These are phyloP conservation scores for Nibea albiflora DNA, from an alignment of 2,113 vertebrate species.

Conservation along the genomic window DNA sequence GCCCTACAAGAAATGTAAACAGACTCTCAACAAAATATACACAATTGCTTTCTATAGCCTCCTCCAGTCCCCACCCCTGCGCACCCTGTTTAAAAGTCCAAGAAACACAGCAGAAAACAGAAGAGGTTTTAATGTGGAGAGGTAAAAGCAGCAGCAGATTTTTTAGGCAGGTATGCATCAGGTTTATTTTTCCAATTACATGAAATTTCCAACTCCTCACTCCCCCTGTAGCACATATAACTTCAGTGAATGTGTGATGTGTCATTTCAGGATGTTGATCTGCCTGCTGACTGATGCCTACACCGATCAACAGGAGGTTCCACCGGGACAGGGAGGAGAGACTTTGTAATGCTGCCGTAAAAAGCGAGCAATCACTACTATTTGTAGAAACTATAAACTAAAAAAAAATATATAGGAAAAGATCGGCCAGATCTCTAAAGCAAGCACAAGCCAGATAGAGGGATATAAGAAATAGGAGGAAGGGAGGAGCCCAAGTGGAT, in stretches of 20 bases:
- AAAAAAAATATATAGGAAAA: neutral
- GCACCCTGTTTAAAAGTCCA: conserved; percentile 24
- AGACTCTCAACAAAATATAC: conserved; percentile 68
- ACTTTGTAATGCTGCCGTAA: conserved; percentile 20
- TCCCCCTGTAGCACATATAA: conserved; percentile 45
- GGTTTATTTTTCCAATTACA: conserved; percentile 74
- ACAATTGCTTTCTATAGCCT: conserved; percentile 48
- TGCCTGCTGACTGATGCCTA: conserved; percentile 21
- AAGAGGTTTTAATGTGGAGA: conserved; percentile 61
- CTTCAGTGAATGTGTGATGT: conserved; percentile 44
- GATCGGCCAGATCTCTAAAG: conserved; percentile 8
- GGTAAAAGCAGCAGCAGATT: conserved; percentile 55
- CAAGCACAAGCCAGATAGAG: conserved; percentile 6
- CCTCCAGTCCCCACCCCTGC: conserved; percentile 24
- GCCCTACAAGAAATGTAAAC: conserved; percentile 69
- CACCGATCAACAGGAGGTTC: conserved; percentile 23
- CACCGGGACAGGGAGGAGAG: conserved; percentile 1
- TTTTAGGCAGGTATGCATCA: conserved; percentile 72
- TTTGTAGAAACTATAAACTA: neutral
- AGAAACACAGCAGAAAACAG: conserved; percentile 47
- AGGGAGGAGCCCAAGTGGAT: conserved; percentile 53
- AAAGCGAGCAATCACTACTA: conserved; percentile 40
- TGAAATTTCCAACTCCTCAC: conserved; percentile 67
- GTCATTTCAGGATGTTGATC: conserved; percentile 52
- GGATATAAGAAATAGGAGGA: conserved; percentile 40